Evolutionary conservation across 2,113 vertebrate species (phyloP).

Genomic region (Toxotes jaculatrix): DNA sequence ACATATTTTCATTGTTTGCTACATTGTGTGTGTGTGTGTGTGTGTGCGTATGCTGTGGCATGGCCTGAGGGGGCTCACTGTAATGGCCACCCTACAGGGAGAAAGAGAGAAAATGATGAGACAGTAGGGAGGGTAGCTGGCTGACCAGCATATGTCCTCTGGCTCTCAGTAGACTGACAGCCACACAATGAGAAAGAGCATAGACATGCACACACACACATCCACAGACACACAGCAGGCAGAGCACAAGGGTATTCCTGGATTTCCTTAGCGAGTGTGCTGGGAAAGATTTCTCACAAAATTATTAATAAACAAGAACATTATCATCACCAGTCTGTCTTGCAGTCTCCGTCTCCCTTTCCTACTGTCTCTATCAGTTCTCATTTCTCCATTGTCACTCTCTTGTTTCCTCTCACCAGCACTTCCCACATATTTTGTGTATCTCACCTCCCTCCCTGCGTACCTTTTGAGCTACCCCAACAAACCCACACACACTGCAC

Average conservation of each 20-base stretch:
- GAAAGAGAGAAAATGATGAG: slow-evolving; percentile 71
- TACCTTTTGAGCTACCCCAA: neutral
- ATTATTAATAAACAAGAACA: slow-evolving; percentile 53
- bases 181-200: slow-evolving; percentile 26
- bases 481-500: slow-evolving; percentile 5
- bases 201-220: slow-evolving; percentile 18
- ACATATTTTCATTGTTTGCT: slow-evolving; percentile 22
- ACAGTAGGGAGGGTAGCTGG: slow-evolving; percentile 56
- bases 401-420: neutral
- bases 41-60: slow-evolving; percentile 34
- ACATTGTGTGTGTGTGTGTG: slow-evolving; percentile 18
- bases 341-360: neutral
- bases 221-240: slow-evolving; percentile 10
- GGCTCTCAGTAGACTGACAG: slow-evolving; percentile 61
- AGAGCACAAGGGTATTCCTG: slow-evolving; percentile 31
- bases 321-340: slow-evolving; percentile 2
- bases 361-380: neutral
- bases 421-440: slow-evolving; percentile 8
- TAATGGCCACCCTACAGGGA: slow-evolving; percentile 72
- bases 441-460: neutral
- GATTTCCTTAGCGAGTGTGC: slow-evolving; percentile 21
- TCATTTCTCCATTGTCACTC: slow-evolving; percentile 1
- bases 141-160: slow-evolving; percentile 70
- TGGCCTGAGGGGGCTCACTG: slow-evolving; percentile 66
- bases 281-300: slow-evolving; percentile 23